A percentile compares a stretch with the other conserved stretches of the same genome.
Evolutionary conservation across 2,888 invertebrate genomes (phyloP).

Genomic region (Chymomyza caudatula): DNA sequence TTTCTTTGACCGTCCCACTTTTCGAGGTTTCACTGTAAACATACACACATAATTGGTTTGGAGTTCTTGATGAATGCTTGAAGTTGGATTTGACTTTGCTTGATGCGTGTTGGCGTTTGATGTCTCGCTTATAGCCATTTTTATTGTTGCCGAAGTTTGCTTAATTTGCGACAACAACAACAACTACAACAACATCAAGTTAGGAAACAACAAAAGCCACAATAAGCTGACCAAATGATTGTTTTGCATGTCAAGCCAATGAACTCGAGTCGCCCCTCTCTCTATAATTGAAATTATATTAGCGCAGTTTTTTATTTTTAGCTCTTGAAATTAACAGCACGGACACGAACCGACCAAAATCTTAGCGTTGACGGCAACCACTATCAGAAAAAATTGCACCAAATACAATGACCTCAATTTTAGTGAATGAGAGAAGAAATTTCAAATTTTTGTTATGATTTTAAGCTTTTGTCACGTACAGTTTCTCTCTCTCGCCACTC

Average conservation of each 20-base stretch:
- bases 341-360: background rate
- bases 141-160: constrained; percentile 26
- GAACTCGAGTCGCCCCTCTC: constrained; percentile 41
- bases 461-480: constrained; percentile 13
- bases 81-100: background rate
- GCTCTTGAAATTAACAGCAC: background rate
- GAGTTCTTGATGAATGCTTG: background rate
- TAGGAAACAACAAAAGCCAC: background rate
- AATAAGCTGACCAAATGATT: constrained; percentile 46
- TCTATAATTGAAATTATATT: background rate
- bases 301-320: background rate
- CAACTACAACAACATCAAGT: constrained; percentile 5
- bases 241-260: constrained; percentile 64
- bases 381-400: background rate
- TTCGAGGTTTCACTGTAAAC: background rate
- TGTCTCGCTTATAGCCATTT: constrained; percentile 40
- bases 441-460: constrained; percentile 15
- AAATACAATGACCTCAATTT: constrained; percentile 34
- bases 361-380: background rate
- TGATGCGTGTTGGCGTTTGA: background rate
- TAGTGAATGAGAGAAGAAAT: constrained; percentile 30
- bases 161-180: background rate
- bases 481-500: background rate
- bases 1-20: background rate
- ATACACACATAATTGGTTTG: background rate